phyloP scores from a whole-genome alignment of 2,888 invertebrate species.

The Frankliniella intonsa region DNA sequence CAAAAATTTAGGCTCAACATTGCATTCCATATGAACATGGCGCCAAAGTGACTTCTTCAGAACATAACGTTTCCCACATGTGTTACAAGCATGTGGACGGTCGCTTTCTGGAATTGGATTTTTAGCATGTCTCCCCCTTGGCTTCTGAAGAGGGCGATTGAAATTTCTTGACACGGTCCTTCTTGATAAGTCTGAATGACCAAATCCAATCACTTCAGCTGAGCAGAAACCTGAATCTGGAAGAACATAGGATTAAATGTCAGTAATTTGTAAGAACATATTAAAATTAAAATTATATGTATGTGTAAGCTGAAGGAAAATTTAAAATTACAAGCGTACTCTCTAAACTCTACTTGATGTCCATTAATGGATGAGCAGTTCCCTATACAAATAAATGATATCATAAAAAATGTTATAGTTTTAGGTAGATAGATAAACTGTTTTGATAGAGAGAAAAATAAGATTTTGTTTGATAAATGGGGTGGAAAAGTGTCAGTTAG shows the following conservation, averaged over 20 bases:
- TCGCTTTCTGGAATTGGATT: background rate
- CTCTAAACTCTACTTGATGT: too few species aligned
- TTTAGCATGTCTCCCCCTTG: background rate
- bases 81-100: background rate
- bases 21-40: background rate
- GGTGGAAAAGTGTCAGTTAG: too few species aligned
- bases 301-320: too few species aligned
- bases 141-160: background rate
- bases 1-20: constrained; percentile 2
- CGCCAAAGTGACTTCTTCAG: background rate
- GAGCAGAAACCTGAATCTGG: constrained; percentile 11
- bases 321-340: too few species aligned
- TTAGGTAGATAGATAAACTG: too few species aligned
- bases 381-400: too few species aligned
- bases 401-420: too few species aligned
- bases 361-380: too few species aligned
- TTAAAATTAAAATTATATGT: too few species aligned
- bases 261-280: background rate
- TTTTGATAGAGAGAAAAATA: too few species aligned
- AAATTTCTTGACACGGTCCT: background rate
- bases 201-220: background rate
- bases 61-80: constrained; percentile 5
- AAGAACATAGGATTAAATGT: background rate
- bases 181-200: background rate
- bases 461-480: too few species aligned